A percentile compares a stretch with the other conserved stretches of the same genome.
These are phyloP conservation scores for human DNA, from an alignment of 2,113 vertebrate species.

Conservation along the genomic window DNA sequence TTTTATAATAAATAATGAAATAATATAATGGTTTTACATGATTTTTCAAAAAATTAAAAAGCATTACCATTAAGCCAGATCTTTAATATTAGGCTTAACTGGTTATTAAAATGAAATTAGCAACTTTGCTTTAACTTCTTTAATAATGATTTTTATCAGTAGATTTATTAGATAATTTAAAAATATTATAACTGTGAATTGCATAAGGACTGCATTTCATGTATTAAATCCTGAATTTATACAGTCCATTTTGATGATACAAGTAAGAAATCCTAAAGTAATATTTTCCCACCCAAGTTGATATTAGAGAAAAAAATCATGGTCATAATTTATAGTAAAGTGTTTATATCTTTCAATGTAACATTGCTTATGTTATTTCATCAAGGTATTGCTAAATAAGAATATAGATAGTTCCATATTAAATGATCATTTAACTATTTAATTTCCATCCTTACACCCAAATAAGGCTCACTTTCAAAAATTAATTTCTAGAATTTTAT, in stretches of 20 bases:
- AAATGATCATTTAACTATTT: slow-evolving; percentile 34
- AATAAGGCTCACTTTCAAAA: slow-evolving; percentile 47
- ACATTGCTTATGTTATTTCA: slow-evolving; percentile 30
- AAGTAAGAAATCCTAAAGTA: slow-evolving; percentile 8
- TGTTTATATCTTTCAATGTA: slow-evolving; percentile 47
- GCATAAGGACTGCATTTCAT: neutral
- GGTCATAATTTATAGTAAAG: slow-evolving; percentile 36
- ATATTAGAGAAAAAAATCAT: slow-evolving; percentile 42
- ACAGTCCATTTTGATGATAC: slow-evolving; percentile 8
- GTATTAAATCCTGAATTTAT: slow-evolving; percentile 42
- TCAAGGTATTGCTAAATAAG: slow-evolving; percentile 24
- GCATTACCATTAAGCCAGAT: neutral
- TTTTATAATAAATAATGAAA: neutral
- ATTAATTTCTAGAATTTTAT: slow-evolving; percentile 22
- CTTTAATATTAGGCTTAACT: slow-evolving; percentile 54
- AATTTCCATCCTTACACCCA: neutral
- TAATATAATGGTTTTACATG: neutral
- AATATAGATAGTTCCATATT: neutral
- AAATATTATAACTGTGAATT: slow-evolving; percentile 47
- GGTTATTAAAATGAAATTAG: slow-evolving; percentile 67
- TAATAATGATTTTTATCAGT: slow-evolving; percentile 7
- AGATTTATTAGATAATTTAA: slow-evolving; percentile 62
- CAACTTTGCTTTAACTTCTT: slow-evolving; percentile 50
- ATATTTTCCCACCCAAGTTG: slow-evolving; percentile 49
- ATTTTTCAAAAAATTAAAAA: slow-evolving; percentile 55